Evolutionary conservation across 2,113 vertebrate genomes (phyloP).

Genomic region (Astur gentilis): DNA sequence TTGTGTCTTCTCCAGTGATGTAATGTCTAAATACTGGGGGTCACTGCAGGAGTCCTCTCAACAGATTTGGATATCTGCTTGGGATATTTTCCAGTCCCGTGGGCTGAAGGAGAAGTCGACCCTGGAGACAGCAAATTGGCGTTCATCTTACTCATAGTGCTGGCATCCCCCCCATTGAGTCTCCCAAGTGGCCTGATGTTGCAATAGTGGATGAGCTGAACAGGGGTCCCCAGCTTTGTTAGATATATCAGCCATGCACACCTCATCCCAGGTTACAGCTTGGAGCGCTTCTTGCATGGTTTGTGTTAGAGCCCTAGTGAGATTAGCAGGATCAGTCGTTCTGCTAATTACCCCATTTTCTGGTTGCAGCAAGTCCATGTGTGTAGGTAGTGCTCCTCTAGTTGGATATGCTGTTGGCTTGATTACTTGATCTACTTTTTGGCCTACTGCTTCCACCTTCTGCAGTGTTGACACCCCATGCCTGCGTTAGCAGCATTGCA

Average conservation of each 20-base stretch:
- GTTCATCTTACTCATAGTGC: background rate
- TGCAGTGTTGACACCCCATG: background rate
- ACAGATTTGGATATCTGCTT: background rate
- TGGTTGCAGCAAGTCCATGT: background rate
- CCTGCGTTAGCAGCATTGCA: fast-evolving
- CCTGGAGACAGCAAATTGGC: background rate
- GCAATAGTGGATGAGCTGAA: background rate
- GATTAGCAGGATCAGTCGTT: background rate
- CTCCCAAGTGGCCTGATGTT: background rate
- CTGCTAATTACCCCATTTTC: background rate
- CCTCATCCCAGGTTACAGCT: background rate
- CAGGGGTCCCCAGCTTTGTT: background rate
- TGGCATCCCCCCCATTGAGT: background rate
- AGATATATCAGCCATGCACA: background rate
- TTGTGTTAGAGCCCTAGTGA: background rate
- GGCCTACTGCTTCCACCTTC: background rate
- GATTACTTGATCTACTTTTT: background rate
- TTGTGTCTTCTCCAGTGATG: background rate
- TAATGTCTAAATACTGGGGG: background rate
- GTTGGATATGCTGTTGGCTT: background rate
- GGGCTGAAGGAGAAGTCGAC: background rate
- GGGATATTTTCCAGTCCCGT: background rate
- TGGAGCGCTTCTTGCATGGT: background rate
- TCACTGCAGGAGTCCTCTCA: background rate
- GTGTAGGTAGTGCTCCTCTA: background rate